Conservation (phyloP, 2,888 invertebrate species). For the Synanthedon vespiformis region DNA sequence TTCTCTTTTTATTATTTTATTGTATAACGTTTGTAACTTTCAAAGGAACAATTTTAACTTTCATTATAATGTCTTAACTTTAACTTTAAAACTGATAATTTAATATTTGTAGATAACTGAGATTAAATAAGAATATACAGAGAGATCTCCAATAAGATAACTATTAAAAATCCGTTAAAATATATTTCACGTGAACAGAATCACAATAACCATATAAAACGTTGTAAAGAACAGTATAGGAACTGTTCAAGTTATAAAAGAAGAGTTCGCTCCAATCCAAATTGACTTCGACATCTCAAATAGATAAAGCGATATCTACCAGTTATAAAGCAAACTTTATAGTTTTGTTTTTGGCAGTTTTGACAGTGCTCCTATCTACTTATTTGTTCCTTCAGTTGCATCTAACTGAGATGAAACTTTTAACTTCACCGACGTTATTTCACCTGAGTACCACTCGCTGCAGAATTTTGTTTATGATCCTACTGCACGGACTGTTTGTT, state of each 20-base stretch:
- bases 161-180: background rate
- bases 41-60: too few species aligned
- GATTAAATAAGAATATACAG: too few species aligned
- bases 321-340: conserved; percentile 67
- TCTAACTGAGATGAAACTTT: conserved; percentile 58
- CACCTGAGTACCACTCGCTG: conserved; percentile 42
- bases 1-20: too few species aligned
- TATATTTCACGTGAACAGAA: background rate
- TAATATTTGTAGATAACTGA: too few species aligned
- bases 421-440: conserved; percentile 57
- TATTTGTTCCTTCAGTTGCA: conserved; percentile 64
- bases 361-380: conserved; percentile 65
- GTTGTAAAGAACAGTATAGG: background rate
- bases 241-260: conserved; percentile 33
- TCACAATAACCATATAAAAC: background rate
- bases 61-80: too few species aligned
- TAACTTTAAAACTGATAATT: too few species aligned
- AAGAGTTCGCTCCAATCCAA: conserved; percentile 35
- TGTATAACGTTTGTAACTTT: too few species aligned
- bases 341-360: conserved; percentile 72
- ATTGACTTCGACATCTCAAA: conserved; percentile 65
- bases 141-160: too few species aligned
- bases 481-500: conserved; percentile 13
- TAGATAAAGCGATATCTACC: conserved; percentile 64
- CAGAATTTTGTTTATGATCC: conserved; percentile 40